A percentile compares a stretch with the other conserved stretches of the same genome.
These are phyloP conservation scores for Chiloscyllium punctatum DNA, from an alignment of 2,797 vertebrate genomes.

Conservation along the genomic window DNA sequence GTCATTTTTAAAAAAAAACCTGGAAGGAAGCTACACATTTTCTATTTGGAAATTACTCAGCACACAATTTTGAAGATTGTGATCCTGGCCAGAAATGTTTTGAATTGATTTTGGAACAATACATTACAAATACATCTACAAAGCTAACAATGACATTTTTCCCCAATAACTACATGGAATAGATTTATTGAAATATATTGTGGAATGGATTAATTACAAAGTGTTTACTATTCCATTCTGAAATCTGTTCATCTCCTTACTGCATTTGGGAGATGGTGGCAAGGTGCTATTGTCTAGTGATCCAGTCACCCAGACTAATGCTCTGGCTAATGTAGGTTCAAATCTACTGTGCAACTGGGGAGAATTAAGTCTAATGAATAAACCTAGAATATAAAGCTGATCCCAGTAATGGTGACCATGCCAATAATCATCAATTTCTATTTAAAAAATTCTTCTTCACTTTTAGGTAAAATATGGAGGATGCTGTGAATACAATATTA, in stretches of 20 bases:
- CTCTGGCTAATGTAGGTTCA: too few species aligned
- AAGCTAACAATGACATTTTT: not conserved
- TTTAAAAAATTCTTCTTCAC: too few species aligned
- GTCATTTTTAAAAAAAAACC: not conserved
- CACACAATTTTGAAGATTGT: not conserved
- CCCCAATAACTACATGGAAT: not conserved
- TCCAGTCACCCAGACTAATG: too few species aligned
- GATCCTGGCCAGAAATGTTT: not conserved
- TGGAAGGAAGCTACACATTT: not conserved
- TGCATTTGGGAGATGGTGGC: not conserved
- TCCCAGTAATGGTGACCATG: too few species aligned
- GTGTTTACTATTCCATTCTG: not conserved
- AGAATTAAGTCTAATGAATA: too few species aligned
- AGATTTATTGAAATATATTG: not conserved
- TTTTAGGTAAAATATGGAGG: too few species aligned
- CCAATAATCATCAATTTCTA: too few species aligned
- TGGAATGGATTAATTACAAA: not conserved
- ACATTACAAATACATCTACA: not conserved
- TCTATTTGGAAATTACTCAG: not conserved
- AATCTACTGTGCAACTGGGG: too few species aligned
- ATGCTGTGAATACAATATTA: too few species aligned
- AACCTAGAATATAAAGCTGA: too few species aligned
- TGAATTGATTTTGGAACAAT: not conserved
- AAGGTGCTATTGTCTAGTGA: too few species aligned
- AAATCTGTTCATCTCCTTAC: not conserved